Percentiles rank a stretch among this genome's conserved stretches.
phyloP scores from a whole-genome alignment of 1,140 invertebrate genomes.

The Leguminivora glycinivorella region DNA sequence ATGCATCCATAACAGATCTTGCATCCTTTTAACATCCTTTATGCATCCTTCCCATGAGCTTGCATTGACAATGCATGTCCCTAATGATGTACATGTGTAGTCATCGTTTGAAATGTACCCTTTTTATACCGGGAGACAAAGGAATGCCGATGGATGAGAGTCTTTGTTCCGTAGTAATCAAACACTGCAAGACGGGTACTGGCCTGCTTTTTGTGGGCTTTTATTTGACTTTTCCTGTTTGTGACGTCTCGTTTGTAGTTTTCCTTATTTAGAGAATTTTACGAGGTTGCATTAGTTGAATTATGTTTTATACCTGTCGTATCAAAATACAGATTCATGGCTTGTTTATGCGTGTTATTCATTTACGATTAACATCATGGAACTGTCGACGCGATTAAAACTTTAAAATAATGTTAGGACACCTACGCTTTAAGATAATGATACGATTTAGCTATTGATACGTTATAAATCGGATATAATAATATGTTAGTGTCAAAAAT shows the following conservation, averaged over 20 bases:
- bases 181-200: constrained; percentile 35
- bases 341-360: too few species aligned
- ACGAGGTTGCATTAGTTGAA: too few species aligned
- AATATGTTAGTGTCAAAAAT: too few species aligned
- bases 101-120: constrained; percentile 30
- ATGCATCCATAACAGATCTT: constrained; percentile 4
- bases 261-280: too few species aligned
- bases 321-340: too few species aligned
- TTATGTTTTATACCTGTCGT: too few species aligned
- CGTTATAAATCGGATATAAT: too few species aligned
- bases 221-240: constrained; percentile 12
- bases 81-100: constrained; percentile 20
- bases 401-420: too few species aligned
- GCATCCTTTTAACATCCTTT: constrained; percentile 6
- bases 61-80: background rate
- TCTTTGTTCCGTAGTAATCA: constrained; percentile 39
- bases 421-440: too few species aligned
- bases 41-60: background rate
- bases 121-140: constrained; percentile 34
- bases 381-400: too few species aligned
- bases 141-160: constrained; percentile 36
- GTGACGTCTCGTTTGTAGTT: background rate
- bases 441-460: too few species aligned
- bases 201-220: background rate
- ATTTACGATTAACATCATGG: too few species aligned